Evolutionary conservation across 2,888 invertebrate species (phyloP).

Genomic region (Tribolium freemani): DNA sequence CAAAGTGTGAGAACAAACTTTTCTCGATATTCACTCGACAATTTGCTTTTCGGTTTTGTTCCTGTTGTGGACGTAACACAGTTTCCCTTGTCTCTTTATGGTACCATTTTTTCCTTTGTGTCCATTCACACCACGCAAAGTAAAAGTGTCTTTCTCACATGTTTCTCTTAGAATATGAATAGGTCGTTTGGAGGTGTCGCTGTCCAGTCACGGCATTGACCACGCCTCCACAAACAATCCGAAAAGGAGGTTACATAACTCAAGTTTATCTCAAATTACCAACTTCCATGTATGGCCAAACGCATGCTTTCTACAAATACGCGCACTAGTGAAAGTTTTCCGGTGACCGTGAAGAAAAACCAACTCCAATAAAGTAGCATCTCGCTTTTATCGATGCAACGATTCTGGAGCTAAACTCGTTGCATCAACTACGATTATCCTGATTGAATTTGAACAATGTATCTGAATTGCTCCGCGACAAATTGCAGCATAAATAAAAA

Average conservation of each 20-base stretch:
- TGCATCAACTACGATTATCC: background rate
- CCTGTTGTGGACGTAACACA: background rate
- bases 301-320: constrained; percentile 26
- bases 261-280: constrained; percentile 12
- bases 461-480: background rate
- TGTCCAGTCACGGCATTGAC: constrained; percentile 9
- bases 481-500: constrained; percentile 16
- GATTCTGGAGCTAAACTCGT: background rate
- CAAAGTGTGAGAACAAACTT: background rate
- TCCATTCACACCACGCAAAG: background rate
- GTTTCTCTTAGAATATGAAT: background rate
- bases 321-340: constrained; percentile 24
- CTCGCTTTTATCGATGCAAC: background rate
- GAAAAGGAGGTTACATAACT: constrained; percentile 16
- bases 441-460: background rate
- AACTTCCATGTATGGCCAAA: constrained; percentile 6
- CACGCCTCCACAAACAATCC: constrained; percentile 11
- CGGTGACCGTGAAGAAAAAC: constrained; percentile 17
- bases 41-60: background rate
- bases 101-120: background rate
- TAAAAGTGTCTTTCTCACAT: background rate
- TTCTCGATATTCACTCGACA: background rate
- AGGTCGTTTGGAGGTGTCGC: background rate
- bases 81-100: background rate
- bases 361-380: background rate